Percentiles rank a stretch among this genome's conserved stretches.
These are phyloP conservation scores for Danaus melanippus DNA, from an alignment of 1,140 invertebrate species.

Conservation along the genomic window DNA sequence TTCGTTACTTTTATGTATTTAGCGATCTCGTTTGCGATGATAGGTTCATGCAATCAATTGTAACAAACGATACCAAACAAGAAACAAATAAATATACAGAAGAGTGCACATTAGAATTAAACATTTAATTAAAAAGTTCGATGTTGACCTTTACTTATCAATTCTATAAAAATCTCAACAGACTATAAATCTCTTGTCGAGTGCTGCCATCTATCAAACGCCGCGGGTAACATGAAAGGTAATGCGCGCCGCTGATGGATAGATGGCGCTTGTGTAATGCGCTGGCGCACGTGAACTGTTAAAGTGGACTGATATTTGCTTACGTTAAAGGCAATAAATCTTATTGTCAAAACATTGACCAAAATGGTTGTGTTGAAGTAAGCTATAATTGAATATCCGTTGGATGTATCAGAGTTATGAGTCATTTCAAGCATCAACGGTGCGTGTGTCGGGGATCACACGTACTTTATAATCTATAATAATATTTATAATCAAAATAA, in stretches of 20 bases:
- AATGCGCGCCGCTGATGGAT: constrained; percentile 50
- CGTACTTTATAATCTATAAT: not conserved
- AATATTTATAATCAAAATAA: constrained; percentile 13
- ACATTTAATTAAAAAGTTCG: too few relatives aligned
- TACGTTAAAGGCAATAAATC: constrained; percentile 26
- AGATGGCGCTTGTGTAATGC: constrained; percentile 46
- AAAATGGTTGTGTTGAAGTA: constrained; percentile 24
- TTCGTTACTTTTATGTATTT: too few relatives aligned
- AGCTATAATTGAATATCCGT: constrained; percentile 19
- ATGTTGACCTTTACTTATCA: too few relatives aligned
- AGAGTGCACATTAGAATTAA: too few relatives aligned
- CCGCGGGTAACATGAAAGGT: constrained; percentile 40
- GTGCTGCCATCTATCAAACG: constrained; percentile 57
- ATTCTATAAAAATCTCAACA: constrained; percentile 46
- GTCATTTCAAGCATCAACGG: too few relatives aligned
- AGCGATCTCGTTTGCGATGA: too few relatives aligned
- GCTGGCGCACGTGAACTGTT: constrained; percentile 26
- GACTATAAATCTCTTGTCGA: constrained; percentile 46
- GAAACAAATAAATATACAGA: too few relatives aligned
- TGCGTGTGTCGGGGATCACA: too few relatives aligned
- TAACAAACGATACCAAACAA: too few relatives aligned
- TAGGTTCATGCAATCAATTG: too few relatives aligned
- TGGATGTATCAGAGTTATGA: not conserved
- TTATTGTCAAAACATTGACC: constrained; percentile 26
- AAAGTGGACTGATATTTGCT: constrained; percentile 25